Percentiles rank a stretch among this genome's conserved stretches.
These are phyloP conservation scores for Patagioenas fasciata DNA, from an alignment of 2,113 vertebrate genomes.

Conservation along the genomic window DNA sequence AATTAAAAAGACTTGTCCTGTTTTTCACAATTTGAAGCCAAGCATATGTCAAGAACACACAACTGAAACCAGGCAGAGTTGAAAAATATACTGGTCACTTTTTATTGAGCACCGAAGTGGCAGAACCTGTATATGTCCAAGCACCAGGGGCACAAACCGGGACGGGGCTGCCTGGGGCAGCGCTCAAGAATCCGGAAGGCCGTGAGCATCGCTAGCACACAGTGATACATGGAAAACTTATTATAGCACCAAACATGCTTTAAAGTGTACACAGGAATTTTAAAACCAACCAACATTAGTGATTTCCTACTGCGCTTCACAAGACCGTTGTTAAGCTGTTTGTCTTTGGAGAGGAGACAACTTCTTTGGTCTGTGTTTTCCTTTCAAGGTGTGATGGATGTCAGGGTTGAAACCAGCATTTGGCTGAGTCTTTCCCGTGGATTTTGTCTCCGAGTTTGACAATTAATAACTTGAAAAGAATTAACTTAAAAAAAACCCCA, in stretches of 20 bases:
- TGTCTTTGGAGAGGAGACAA: not conserved
- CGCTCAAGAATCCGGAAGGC: accelerated
- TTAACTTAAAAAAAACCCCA: not conserved
- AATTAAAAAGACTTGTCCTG: not conserved
- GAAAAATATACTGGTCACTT: conserved; percentile 21
- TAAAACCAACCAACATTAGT: not conserved
- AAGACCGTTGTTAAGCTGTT: not conserved
- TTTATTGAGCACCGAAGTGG: conserved; percentile 60
- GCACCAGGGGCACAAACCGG: not conserved
- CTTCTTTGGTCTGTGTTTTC: not conserved
- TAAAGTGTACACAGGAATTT: not conserved
- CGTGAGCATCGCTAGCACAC: not conserved
- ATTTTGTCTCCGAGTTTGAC: not conserved
- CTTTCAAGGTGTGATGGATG: not conserved
- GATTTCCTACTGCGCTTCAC: not conserved
- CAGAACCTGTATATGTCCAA: not conserved
- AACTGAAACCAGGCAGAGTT: not conserved
- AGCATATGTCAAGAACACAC: not conserved
- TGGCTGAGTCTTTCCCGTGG: not conserved
- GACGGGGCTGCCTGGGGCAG: not conserved
- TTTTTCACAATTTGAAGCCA: not conserved
- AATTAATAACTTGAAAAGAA: not conserved
- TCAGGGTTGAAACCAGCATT: not conserved
- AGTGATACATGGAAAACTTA: not conserved
- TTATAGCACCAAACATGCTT: conserved; percentile 43